Conservation (phyloP, 1,140 invertebrate genomes). For the Cydia pomonella region DNA sequence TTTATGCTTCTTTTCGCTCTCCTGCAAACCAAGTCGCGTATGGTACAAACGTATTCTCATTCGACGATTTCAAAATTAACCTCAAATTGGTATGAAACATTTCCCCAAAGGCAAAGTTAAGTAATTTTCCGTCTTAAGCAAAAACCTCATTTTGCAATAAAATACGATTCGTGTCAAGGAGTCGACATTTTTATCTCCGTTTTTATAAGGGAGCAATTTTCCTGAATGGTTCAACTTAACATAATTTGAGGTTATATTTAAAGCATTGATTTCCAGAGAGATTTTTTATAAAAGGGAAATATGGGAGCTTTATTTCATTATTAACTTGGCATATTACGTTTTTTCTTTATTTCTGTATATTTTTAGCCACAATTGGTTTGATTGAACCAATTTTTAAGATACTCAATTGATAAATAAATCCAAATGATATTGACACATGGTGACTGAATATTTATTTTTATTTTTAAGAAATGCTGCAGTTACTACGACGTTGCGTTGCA, state of each 20-base stretch:
- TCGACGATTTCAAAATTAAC: too few species aligned
- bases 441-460: too few species aligned
- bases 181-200: slow-evolving; percentile 17
- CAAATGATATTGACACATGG: too few species aligned
- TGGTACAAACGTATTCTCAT: too few species aligned
- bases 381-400: too few species aligned
- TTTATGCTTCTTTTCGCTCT: too few species aligned
- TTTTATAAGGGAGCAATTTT: slow-evolving; percentile 19
- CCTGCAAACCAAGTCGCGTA: too few species aligned
- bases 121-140: not conserved
- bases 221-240: slow-evolving; percentile 24
- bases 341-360: too few species aligned
- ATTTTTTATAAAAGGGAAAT: not conserved
- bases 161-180: slow-evolving; percentile 33
- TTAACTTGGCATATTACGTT: not conserved
- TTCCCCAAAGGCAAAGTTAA: not conserved
- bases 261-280: not conserved
- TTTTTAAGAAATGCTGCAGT: too few species aligned
- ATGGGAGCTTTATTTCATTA: not conserved
- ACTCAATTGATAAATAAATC: too few species aligned
- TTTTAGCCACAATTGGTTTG: too few species aligned
- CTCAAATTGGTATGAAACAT: not conserved
- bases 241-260: slow-evolving; percentile 23
- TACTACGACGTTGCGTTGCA: too few species aligned
- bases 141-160: slow-evolving; percentile 26